phyloP scores from a whole-genome alignment of 2,888 invertebrate species.

The Hemithea aestivaria region DNA sequence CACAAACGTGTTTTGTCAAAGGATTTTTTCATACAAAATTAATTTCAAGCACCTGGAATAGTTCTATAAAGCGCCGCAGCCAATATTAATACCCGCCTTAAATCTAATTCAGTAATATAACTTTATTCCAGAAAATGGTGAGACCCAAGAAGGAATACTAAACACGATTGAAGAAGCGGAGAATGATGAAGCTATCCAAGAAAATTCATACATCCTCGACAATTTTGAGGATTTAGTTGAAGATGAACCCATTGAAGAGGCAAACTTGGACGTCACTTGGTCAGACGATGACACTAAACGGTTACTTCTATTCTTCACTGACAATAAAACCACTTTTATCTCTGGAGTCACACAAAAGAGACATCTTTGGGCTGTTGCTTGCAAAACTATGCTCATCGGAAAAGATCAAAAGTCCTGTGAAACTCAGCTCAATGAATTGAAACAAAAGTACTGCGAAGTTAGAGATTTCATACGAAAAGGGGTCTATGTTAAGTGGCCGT shows the following conservation, averaged over 20 bases:
- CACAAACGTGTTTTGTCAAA: too few relatives aligned
- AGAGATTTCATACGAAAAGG: conserved; percentile 42
- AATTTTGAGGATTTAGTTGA: conserved; percentile 31
- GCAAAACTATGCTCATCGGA: conserved; percentile 59
- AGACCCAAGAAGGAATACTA: conserved; percentile 43
- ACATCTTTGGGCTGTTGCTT: conserved; percentile 64
- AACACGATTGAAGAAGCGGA: conserved; percentile 46
- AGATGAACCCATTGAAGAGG: conserved; percentile 14
- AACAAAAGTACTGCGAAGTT: conserved; percentile 46
- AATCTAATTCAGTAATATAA: too few relatives aligned
- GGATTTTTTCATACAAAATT: too few relatives aligned
- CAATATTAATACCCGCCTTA: too few relatives aligned
- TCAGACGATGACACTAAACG: conserved; percentile 51
- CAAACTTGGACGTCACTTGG: conserved; percentile 37
- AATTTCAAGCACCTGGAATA: too few relatives aligned
- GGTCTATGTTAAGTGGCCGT: conserved; percentile 44
- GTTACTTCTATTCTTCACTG: conserved; percentile 60
- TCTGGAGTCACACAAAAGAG: conserved; percentile 47
- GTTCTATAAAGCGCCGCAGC: too few relatives aligned
- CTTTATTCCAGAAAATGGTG: conserved; percentile 44
- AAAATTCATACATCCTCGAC: conserved; percentile 35
- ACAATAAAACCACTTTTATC: conserved; percentile 61
- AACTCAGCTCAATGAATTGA: conserved; percentile 44
- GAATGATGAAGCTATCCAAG: conserved; percentile 34
- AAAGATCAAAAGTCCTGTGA: conserved; percentile 54